Evolutionary conservation across 1,140 invertebrate species (phyloP).

Genomic region (Pseudoatta argentina): DNA sequence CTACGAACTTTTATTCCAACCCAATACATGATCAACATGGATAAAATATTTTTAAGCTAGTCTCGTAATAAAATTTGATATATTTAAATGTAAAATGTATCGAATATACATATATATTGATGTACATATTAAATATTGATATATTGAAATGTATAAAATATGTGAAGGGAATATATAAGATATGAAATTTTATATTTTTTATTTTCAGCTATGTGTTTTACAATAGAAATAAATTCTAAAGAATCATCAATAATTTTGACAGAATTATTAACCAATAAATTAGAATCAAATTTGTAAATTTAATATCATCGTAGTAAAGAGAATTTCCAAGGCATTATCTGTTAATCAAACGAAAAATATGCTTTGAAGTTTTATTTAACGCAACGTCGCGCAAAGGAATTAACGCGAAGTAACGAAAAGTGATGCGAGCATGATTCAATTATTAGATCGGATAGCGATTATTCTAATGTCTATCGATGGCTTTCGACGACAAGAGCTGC

Average conservation of each 20-base stretch:
- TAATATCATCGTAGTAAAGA: background rate
- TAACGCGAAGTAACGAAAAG: constrained; percentile 30
- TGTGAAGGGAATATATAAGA: background rate
- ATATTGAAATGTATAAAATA: background rate
- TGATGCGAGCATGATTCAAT: constrained; percentile 42
- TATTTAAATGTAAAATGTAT: background rate
- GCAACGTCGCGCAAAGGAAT: background rate
- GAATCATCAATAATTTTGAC: background rate
- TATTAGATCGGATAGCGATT: constrained; percentile 56
- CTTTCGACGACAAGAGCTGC: constrained; percentile 82
- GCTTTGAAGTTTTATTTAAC: background rate
- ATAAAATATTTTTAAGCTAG: constrained; percentile 3
- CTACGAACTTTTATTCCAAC: too few species aligned
- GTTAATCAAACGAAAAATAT: background rate
- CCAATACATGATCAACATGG: background rate
- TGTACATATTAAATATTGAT: too few species aligned
- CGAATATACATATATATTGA: background rate
- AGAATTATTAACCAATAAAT: background rate
- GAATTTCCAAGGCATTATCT: background rate
- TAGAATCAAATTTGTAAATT: background rate
- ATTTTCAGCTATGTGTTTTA: constrained; percentile 1
- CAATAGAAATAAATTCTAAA: background rate
- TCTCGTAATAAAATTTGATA: background rate
- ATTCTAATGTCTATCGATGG: constrained; percentile 54
- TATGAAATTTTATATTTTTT: background rate